Evolutionary conservation across 1,140 invertebrate species (phyloP).

Genomic region (Drosophila ananassae): DNA sequence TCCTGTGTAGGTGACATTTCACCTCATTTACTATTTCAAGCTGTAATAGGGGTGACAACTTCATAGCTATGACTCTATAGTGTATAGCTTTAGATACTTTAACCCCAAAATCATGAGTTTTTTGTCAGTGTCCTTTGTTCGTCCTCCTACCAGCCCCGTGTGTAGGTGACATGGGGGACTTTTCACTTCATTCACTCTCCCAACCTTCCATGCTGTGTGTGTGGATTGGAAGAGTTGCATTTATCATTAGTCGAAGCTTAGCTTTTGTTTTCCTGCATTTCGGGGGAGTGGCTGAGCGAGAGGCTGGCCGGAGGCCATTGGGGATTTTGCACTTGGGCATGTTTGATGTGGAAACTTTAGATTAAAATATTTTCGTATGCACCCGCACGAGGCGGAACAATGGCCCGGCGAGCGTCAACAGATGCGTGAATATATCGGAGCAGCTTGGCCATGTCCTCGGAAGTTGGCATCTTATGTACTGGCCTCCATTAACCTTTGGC

Average conservation of each 20-base stretch:
- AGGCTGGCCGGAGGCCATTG: constrained; percentile 14
- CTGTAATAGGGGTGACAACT: too few relatives aligned
- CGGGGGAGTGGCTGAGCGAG: background rate
- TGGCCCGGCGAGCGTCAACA: constrained; percentile 10
- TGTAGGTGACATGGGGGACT: constrained; percentile 36
- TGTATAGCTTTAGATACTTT: too few relatives aligned
- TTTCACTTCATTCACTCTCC: constrained; percentile 49
- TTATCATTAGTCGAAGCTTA: constrained; percentile 74
- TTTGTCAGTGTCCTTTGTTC: constrained; percentile 3
- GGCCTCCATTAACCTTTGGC: constrained; percentile 3
- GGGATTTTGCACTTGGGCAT: constrained; percentile 72
- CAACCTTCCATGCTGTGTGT: constrained; percentile 7
- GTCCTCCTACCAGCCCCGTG: background rate
- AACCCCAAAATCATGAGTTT: background rate
- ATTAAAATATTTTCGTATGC: constrained; percentile 80
- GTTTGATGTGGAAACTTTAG: constrained; percentile 81
- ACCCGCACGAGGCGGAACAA: constrained; percentile 21
- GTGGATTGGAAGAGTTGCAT: constrained; percentile 58
- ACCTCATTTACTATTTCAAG: too few relatives aligned
- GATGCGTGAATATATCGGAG: constrained; percentile 7
- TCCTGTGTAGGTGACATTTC: too few relatives aligned
- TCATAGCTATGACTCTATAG: too few relatives aligned
- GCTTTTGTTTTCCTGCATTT: constrained; percentile 63
- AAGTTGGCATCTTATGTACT: background rate
- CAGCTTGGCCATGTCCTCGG: background rate